Base-by-base conservation (phyloP, 1,140 invertebrate species). In the Thaumatotibia leucotreta region DNA sequence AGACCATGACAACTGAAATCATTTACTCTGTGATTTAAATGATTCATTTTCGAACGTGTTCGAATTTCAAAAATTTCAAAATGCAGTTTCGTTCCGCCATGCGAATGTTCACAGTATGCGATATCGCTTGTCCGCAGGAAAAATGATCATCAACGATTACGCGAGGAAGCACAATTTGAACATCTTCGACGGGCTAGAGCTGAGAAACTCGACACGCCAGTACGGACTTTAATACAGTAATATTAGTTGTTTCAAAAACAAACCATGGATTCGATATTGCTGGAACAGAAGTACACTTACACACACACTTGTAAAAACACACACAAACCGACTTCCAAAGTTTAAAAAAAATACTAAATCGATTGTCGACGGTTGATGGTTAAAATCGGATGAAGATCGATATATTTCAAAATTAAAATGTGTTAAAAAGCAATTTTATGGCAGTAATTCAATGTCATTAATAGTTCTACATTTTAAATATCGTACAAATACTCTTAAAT, bases 151-250 rank as follows among this genome's bases (percentile, higher is more conserved):
- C 77, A 93, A 94, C 87, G 93, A 94, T 85, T 94, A 94, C 82
- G 94, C 93, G 72, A 92, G 92, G 90, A 92, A 93, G 67, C 92
- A 95, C 86, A 94, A 94, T 88, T 89, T 95, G 71, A 94, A 94
- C 92, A 93, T 94, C 88, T 95, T 94, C 91, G 94, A 94, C 80
- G 94, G 94, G 69, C 92, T 92, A 75, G 93, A 94, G 81, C 92
- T 94, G 54, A 91, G 94, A 80, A 93, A 93, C 89, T 93, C 93
- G 80, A 94, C 93, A 78, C 93, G 94, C 91, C 93, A 94, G 93
- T 94, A 94, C 92, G 94, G 94, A 94, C 94, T 94, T 94, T 89
- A 88, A 90, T 61, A 69, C 88, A 88, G 88, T 90, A 90, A 90
- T 89, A 89, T 73, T 84, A 84, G 83, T 87, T 88, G 79, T 88